Evolutionary conservation across 2,888 invertebrate species (phyloP).

Genomic region (Smittia aterrima): DNA sequence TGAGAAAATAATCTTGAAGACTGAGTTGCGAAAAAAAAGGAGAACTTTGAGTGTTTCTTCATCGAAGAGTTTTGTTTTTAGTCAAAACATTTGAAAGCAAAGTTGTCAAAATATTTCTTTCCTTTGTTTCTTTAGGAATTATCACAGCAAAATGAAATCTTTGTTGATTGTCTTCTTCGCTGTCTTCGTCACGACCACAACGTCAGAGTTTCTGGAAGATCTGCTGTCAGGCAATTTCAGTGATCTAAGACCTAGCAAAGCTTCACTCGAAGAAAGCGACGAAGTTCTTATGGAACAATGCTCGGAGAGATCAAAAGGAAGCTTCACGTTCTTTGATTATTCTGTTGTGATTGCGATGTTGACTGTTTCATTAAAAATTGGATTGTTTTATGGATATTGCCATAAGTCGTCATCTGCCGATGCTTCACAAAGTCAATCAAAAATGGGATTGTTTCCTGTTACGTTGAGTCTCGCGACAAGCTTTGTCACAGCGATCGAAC

Average conservation of each 20-base stretch:
- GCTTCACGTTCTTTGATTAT: constrained; percentile 63
- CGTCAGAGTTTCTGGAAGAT: no score
- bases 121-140: no score
- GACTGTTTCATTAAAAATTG: constrained; percentile 75
- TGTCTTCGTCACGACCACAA: background rate
- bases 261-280: background rate
- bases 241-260: no score
- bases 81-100: background rate
- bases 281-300: background rate
- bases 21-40: no score
- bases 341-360: constrained; percentile 73
- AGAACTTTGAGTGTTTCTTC: no score
- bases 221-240: no score
- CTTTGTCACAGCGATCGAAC: constrained; percentile 87
- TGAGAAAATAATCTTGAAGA: no score
- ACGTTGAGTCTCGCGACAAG: constrained; percentile 87
- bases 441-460: constrained; percentile 84
- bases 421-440: constrained; percentile 67
- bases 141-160: background rate
- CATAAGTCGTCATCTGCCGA: constrained; percentile 67
- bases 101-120: background rate
- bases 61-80: no score
- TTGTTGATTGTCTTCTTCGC: background rate
- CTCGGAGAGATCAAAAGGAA: constrained; percentile 45
- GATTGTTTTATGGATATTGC: constrained; percentile 80